Evolutionary conservation across 2,888 invertebrate genomes (phyloP), one percentile per base, ranked within the genome.

Genomic region (Trichogramma dendrolimi): DNA sequence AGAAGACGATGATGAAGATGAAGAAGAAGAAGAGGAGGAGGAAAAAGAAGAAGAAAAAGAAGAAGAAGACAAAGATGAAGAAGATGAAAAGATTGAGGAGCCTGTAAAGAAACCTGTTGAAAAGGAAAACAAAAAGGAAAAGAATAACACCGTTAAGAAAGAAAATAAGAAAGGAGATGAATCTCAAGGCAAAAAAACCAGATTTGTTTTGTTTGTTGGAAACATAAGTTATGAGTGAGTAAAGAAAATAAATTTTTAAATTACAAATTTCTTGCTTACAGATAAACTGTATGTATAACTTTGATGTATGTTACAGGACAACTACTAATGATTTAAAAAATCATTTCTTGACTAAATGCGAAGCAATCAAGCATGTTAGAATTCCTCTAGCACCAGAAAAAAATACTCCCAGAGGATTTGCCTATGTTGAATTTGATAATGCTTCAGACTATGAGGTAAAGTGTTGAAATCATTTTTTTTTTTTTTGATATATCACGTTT

Each of bases 141-240:
- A 52, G n/a, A 41, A 51, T 6, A 42, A 50, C 7, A 64, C 62
- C 6, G 58, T 56, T 46, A 7, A 6, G 14, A 46, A 58, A 6
- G 54, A 63, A 50, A 64, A 59, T 14, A 41, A 59, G 6, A 51
- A 58, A 1, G n/a, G 47, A 5, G 51, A 60, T 5, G 52, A 54
- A 10, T 61, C 60, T 6, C 40, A 47, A 2, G 60, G 58, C 4
- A 74, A 73, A 52, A 74, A 73, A 44, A 71, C 71, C 27, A 71
- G 80, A 72, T 81, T 75, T 60, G 78, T 81, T 46, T 69, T 82
- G 6, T 82, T 81, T 65, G 79, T 82, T 50, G 80, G 81, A 57
- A 83, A 83, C 67, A 64, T 83, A 50, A 75, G 82, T 5, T 81
- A 71, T 63, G 74, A 74, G 78, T 78, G 70, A 75, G 73, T 64